Conservation (phyloP, 1,140 invertebrate genomes). For the Zaprionus tsacasi region DNA sequence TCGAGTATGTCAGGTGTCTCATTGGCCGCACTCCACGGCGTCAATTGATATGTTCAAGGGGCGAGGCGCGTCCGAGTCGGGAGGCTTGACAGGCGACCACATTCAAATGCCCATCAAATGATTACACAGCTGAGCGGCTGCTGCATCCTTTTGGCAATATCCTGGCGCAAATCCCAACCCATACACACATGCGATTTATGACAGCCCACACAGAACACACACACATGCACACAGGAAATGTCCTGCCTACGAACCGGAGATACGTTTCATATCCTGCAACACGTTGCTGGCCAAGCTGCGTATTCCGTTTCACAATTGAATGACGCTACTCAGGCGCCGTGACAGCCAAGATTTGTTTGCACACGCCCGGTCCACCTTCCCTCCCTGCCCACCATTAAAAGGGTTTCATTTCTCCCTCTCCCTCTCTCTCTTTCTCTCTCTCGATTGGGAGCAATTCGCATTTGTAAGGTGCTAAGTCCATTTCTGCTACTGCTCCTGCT, state of each 20-base stretch:
- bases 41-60: constrained; percentile 64
- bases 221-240: constrained; percentile 69
- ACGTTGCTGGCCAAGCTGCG: constrained; percentile 52
- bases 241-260: constrained; percentile 83
- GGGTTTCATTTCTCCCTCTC: constrained; percentile 35
- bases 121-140: constrained; percentile 63
- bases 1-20: constrained; percentile 79
- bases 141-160: constrained; percentile 76
- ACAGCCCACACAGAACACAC: constrained; percentile 62
- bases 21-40: constrained; percentile 55
- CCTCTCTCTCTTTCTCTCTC: background rate
- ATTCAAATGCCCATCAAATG: constrained; percentile 80
- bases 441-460: constrained; percentile 57
- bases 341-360: constrained; percentile 79
- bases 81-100: constrained; percentile 58
- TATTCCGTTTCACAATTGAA: constrained; percentile 59
- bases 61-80: background rate
- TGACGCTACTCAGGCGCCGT: constrained; percentile 46
- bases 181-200: constrained; percentile 65
- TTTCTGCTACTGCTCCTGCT: constrained; percentile 28
- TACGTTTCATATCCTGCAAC: constrained; percentile 82
- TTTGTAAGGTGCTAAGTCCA: constrained; percentile 40
- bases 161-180: constrained; percentile 59
- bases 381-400: constrained; percentile 34
- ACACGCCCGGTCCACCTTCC: constrained; percentile 19